Evolutionary conservation across 2,888 invertebrate species (phyloP).

Genomic region (Tanytarsus gracilentus): DNA sequence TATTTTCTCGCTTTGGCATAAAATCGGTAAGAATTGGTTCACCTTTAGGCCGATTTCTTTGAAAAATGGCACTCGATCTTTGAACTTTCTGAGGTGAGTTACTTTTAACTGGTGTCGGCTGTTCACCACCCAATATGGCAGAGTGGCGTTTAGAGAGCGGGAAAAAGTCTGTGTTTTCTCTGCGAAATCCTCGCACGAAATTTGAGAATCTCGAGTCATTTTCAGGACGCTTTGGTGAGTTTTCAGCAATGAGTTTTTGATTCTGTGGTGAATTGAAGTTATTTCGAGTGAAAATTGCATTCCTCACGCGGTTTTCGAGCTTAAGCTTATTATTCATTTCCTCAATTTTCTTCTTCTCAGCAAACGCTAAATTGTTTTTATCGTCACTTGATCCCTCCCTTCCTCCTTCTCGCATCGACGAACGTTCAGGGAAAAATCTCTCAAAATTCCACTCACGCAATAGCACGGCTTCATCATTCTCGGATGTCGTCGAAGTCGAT

Average conservation of each 20-base stretch:
- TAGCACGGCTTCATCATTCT: constrained; percentile 67
- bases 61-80: constrained; percentile 61
- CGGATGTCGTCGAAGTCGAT: constrained; percentile 40
- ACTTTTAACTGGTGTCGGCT: constrained; percentile 32
- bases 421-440: constrained; percentile 61
- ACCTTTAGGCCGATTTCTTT: constrained; percentile 54
- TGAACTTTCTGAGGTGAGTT: constrained; percentile 44
- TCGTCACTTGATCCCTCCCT: constrained; percentile 5
- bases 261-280: constrained; percentile 31
- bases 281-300: constrained; percentile 31
- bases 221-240: constrained; percentile 45
- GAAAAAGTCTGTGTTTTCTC: constrained; percentile 78
- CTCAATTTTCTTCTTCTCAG: constrained; percentile 30
- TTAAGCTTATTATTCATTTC: constrained; percentile 33
- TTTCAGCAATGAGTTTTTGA: constrained; percentile 29
- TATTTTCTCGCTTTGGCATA: constrained; percentile 36
- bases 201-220: constrained; percentile 63
- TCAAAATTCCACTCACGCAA: constrained; percentile 83
- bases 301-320: constrained; percentile 32
- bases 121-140: constrained; percentile 49
- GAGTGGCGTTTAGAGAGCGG: constrained; percentile 69
- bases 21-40: constrained; percentile 66
- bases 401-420: constrained; percentile 44
- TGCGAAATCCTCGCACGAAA: constrained; percentile 68
- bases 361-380: constrained; percentile 19